Percentiles rank a stretch among this genome's conserved stretches.
Conservation (phyloP, 2,113 vertebrate genomes). For the Platysteira castanea region DNA sequence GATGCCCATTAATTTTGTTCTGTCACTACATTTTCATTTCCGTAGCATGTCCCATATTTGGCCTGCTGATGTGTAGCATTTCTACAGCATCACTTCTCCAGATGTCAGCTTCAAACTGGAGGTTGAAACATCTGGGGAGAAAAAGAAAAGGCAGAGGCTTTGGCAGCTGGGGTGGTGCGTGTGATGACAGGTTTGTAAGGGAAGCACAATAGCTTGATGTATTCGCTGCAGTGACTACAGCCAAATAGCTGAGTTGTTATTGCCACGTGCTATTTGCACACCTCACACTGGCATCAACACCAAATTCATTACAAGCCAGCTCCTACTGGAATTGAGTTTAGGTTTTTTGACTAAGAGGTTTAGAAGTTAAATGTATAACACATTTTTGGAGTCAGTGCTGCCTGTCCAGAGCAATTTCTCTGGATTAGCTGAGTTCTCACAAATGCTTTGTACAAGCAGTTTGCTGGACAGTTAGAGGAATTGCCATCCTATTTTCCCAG, state of each 20-base stretch:
- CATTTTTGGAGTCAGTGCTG: neutral
- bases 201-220: neutral
- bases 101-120: conserved; percentile 40
- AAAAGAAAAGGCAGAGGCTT: neutral
- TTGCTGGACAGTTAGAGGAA: neutral
- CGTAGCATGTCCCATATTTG: neutral
- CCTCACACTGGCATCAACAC: neutral
- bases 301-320: neutral
- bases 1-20: neutral
- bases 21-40: neutral
- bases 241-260: neutral
- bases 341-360: neutral
- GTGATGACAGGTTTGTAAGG: neutral
- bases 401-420: neutral
- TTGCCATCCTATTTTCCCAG: conserved; percentile 13
- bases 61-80: neutral
- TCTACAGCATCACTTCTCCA: conserved; percentile 36
- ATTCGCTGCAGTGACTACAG: neutral
- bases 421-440: neutral
- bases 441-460: neutral
- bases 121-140: neutral
- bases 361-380: neutral
- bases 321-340: neutral
- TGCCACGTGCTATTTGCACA: neutral
- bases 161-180: neutral